phyloP scores from a whole-genome alignment of 92 coral and sea anemone genomes.

The Pocillopora meandrina region DNA sequence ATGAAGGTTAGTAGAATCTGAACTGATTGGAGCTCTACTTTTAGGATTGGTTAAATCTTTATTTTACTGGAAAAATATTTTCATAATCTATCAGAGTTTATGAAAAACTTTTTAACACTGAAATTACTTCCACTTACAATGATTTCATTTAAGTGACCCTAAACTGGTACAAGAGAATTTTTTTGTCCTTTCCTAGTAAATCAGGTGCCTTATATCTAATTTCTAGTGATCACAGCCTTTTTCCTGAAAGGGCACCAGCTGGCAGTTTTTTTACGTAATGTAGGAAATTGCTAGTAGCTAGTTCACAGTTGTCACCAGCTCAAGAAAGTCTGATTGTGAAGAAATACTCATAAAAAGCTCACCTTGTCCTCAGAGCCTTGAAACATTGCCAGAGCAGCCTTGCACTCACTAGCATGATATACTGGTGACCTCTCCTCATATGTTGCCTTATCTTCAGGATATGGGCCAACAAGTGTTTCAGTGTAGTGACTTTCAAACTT shows the following conservation, averaged over 20 bases:
- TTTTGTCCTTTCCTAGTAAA: too few species aligned
- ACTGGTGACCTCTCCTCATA: slow-evolving; percentile 85
- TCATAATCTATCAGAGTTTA: not conserved
- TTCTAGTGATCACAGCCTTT: too few species aligned
- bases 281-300: too few species aligned
- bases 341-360: not conserved
- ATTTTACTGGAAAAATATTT: too few species aligned
- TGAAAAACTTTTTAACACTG: not conserved
- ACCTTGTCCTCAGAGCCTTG: slow-evolving; percentile 98
- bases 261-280: too few species aligned
- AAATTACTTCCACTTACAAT: not conserved
- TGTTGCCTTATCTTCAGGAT: slow-evolving; percentile 66
- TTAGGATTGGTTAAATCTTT: too few species aligned
- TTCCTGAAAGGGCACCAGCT: too few species aligned
- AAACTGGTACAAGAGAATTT: too few species aligned
- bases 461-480: slow-evolving; percentile 79
- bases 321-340: not conserved
- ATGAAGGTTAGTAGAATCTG: too few species aligned
- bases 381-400: slow-evolving; percentile 79
- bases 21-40: too few species aligned
- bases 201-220: too few species aligned
- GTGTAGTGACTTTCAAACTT: slow-evolving; percentile 90
- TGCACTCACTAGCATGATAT: slow-evolving; percentile 59
- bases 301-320: too few species aligned
- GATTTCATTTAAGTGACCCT: not conserved